phyloP scores from a whole-genome alignment of 92 coral and sea anemone species.

The Epizoanthus scotinus region DNA sequence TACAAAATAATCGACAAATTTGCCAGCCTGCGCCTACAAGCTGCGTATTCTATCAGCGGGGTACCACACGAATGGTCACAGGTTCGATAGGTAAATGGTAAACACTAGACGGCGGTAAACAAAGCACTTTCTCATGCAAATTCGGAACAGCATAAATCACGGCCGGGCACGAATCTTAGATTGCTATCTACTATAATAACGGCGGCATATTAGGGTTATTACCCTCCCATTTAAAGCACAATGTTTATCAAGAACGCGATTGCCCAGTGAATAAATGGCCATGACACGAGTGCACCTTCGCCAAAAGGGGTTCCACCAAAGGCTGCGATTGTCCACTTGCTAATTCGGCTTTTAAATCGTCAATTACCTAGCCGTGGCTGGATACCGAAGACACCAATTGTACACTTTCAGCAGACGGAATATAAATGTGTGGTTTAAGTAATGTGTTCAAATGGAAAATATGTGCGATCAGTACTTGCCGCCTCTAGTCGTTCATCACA shows the following conservation, averaged over 20 bases:
- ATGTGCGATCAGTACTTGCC: conserved; percentile 12
- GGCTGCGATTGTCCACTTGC: neutral
- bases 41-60: conserved; percentile 30
- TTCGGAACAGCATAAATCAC: conserved; percentile 17
- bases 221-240: neutral
- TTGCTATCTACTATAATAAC: too few species aligned
- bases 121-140: conserved; percentile 30
- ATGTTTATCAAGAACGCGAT: neutral
- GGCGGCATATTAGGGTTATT: neutral
- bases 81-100: neutral
- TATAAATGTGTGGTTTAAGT: conserved; percentile 1
- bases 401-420: conserved; percentile 1
- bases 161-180: neutral
- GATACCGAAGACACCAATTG: neutral
- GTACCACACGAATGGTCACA: conserved; percentile 5
- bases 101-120: neutral
- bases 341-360: neutral
- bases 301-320: neutral
- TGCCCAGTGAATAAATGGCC: neutral
- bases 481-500: neutral
- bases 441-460: conserved; percentile 36
- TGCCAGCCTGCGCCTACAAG: conserved; percentile 19
- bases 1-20: too few species aligned
- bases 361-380: neutral
- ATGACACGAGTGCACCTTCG: neutral